Base-by-base conservation (phyloP, 2,888 invertebrate species). In the Imbricaverruca yamaguchii region DNA sequence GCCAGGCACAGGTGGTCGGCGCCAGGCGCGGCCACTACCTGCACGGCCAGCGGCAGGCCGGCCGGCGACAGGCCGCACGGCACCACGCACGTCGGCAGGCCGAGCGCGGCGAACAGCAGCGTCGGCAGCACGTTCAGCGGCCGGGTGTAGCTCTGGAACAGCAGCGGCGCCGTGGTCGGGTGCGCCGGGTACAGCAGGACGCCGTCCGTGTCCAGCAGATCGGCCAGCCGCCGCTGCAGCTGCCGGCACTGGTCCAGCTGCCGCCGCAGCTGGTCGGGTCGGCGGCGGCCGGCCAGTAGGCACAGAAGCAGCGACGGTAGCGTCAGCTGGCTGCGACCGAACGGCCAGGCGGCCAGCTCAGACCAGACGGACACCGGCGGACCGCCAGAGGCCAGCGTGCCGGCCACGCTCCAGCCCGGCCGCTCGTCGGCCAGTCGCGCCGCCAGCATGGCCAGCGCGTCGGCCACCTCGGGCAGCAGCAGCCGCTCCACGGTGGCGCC, bases 111-210 rank as follows among this genome's bases (percentile, higher is more conserved):
- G 55, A 80, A 80, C 18, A 80, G 67, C 53, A 39, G 55, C 2
- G 88, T 88, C 85, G 89, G 89, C 63, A 86, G 85, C 84, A 88
- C 88, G 84, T 89, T 87, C 82, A 87, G 85, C 7, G 87, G 86
- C 67, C 86, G 86, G 9, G 86, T 82, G 21, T 88, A 82, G 13
- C 88, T 87, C 82, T 88, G 87, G 84, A 87, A 86, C 84, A 89
- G 89, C 84, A 87, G 88, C 23, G 87, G 88, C 8, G 88, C 88
- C 15, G 87, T 84, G 80, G 85, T 85, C 12, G 89, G 89, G 84
- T 87, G 87, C 18, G 87, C 84, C 0, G 89, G 89, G 84, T 88
- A 89, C 39, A 89, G 83, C 21, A 90, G 85, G 6, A 89, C 85
- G 8, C 86, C 87, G 83, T 87, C 85, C 56, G 86, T 84, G 23